Evolutionary conservation across 2,797 vertebrate genomes (phyloP), one percentile per base, ranked within the genome.

Genomic region (Danionella dracula): DNA sequence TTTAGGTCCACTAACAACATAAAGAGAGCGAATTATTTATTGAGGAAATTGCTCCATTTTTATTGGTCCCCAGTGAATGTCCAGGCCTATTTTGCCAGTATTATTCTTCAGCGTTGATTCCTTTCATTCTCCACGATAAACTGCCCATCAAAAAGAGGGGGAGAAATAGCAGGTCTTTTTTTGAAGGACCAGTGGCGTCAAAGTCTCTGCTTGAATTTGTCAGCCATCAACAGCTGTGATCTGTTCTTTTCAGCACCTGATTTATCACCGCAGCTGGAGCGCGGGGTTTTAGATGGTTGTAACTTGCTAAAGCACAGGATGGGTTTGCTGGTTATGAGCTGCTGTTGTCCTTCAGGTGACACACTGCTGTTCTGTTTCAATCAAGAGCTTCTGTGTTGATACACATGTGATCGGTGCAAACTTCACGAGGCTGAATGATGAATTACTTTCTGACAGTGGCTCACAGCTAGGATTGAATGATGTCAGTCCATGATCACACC

Each of bases 321-420:
- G 82, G 78, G 62, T 78, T 15, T 45, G 46, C 79, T 86, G 82
- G 74, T 82, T 84, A 86, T 81, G 79, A 86, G 80, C 75, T 54
- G 40, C 61, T 70, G 72, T 71, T 77, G 87, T 85, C 89, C 84
- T 90, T 88, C 86, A 85, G 82, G 76, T 84, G 83, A 82, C 85
- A 84, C 68, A 11, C 34, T 13, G 23, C 64, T 66, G 67, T 70
- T 66, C 68, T 73, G 57, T 62, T 73, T 73, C 57, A 78, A 76
- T 76, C 75, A 71, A 46, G 59, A 7, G 4, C n/a, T 46, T 27
- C 53, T 21, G 41, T 31, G 32, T 58, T 55, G 66, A 65, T 70
- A 65, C 65, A 49, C 64, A 57, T 64, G 66, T 23, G 20, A 16
- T 72, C 32, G n/a, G 29, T 37, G 54, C 8, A 65, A 54, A n/a